Percentiles rank a stretch among this genome's conserved stretches.
Conservation (phyloP, 2,113 vertebrate species). For the Machaerirhynchus nigripectus region DNA sequence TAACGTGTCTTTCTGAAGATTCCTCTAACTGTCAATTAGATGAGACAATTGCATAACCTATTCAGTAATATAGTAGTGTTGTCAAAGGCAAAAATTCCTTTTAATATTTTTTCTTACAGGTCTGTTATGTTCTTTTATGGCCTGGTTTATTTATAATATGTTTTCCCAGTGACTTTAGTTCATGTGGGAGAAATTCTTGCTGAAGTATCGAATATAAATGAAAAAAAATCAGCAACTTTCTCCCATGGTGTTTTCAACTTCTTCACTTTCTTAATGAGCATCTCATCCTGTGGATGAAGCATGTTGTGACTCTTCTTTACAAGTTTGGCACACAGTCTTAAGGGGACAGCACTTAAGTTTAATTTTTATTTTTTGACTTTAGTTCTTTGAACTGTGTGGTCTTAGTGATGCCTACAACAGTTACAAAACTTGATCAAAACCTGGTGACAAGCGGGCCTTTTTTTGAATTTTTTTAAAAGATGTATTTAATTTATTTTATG, state of each 20-base stretch:
- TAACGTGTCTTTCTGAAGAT: neutral
- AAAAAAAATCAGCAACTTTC: neutral
- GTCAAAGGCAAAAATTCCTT: neutral
- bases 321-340: neutral
- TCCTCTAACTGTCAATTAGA: neutral
- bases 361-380: neutral
- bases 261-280: neutral
- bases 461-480: neutral
- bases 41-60: neutral
- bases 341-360: neutral
- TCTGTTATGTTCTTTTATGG: neutral
- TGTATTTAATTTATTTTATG: neutral
- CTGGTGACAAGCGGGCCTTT: neutral
- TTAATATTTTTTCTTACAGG: neutral
- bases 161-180: neutral
- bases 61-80: neutral
- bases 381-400: neutral
- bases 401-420: neutral
- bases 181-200: neutral
- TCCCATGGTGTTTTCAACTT: neutral
- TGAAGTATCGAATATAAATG: neutral
- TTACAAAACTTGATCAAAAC: neutral
- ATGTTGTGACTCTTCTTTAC: neutral
- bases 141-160: neutral
- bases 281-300: neutral